Base-by-base conservation (phyloP, 2,888 invertebrate genomes). In the Megamerina dolium region DNA sequence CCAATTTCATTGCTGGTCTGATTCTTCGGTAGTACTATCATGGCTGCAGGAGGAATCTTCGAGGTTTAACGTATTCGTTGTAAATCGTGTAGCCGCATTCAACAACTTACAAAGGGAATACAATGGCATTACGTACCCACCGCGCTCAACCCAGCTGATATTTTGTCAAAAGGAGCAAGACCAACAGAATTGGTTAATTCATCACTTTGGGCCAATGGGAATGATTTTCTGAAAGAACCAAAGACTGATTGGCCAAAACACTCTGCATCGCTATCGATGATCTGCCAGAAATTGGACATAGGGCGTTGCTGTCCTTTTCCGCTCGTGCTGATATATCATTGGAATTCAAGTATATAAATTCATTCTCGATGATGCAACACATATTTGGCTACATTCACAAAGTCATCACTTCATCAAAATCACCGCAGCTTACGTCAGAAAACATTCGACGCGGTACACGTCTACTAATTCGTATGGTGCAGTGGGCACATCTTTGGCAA, bases 191-290 rank as follows among this genome's bases (percentile, higher is more conserved):
- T n/a, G n/a, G n/a, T n/a, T n/a, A n/a, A n/a, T n/a, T n/a, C n/a
- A n/a, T n/a, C n/a, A n/a, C n/a, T n/a, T n/a, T n/a, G n/a, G n/a
- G n/a, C n/a, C n/a, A n/a, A n/a, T n/a, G n/a, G n/a, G 18, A 43
- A 43, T 8, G 9, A 10, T 18, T 46, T 48, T 30, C 36, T 46
- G 16, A 8, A 29, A 6, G 21, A 41, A 34, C 34, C 29, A 12
- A 17, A 35, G 44, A 14, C 35, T 43, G 47, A 46, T 48, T 73
- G 56, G 64, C 41, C 42, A 14, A 14, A 30, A 19, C 33, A 17
- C n/a, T n/a, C 10, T 18, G 31, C 19, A 12, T 20, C 26, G 10
- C 6, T 4, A 32, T 30, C 21, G 26, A 13, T 16, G n/a, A 31
- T 10, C 31, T 31, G 9, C 31, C 31, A 8, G 31, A 31, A n/a